Evolutionary conservation across 2,888 invertebrate genomes (phyloP).

Genomic region (Dicranocentrus wangi): DNA sequence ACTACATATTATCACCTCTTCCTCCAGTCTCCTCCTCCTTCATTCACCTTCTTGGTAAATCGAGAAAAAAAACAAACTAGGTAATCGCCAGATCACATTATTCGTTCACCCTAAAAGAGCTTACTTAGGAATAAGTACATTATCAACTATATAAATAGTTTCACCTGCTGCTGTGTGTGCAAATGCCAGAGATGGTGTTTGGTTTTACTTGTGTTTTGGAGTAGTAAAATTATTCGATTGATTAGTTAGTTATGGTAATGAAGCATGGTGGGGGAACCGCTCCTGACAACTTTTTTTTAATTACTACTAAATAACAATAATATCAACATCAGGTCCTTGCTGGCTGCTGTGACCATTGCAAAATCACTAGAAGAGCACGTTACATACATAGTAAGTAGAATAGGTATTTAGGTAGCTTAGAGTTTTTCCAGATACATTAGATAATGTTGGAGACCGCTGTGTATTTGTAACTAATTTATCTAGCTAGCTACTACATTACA

Average conservation of each 20-base stretch:
- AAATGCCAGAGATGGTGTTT: neutral
- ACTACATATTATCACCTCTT: too few relatives aligned
- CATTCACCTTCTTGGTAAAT: too few relatives aligned
- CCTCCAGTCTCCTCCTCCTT: too few relatives aligned
- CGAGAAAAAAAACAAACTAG: too few relatives aligned
- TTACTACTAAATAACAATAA: conserved; percentile 19
- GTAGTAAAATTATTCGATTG: too few relatives aligned
- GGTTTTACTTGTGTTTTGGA: too few relatives aligned
- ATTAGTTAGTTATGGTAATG: too few relatives aligned
- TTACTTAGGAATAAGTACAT: too few relatives aligned
- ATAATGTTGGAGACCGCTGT: neutral
- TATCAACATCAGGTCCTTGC: conserved; percentile 50
- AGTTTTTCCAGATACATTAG: neutral
- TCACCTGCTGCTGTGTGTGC: neutral
- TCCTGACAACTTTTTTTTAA: neutral
- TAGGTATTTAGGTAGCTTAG: neutral
- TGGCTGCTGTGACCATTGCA: conserved; percentile 6
- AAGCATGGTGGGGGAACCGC: neutral
- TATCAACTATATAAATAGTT: too few relatives aligned
- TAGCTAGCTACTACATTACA: neutral
- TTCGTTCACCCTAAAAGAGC: too few relatives aligned
- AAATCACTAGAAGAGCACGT: conserved; percentile 38
- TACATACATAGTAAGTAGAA: neutral
- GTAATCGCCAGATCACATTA: too few relatives aligned
- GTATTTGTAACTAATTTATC: neutral